phyloP scores from a whole-genome alignment of 23 tunicate species.

The Phallusia fumigata region DNA sequence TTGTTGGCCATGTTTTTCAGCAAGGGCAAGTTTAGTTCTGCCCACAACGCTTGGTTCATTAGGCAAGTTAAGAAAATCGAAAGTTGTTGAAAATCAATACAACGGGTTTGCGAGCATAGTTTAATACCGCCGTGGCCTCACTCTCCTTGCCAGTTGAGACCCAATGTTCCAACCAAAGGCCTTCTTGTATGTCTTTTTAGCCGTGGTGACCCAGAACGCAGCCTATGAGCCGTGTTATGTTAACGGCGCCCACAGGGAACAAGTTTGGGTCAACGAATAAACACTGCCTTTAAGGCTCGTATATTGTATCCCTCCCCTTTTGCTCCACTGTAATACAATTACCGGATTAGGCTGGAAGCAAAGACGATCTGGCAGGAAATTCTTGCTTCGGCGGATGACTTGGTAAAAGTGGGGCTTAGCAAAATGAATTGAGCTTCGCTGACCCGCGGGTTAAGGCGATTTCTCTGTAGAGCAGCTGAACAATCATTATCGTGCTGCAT shows the following conservation, averaged over 20 bases:
- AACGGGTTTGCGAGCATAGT: not conserved
- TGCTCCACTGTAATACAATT: conserved; percentile 3
- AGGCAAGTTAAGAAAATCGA: not conserved
- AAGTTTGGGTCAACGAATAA: conserved; percentile 8
- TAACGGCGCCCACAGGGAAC: not conserved
- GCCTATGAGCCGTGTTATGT: not conserved
- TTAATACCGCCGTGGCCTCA: not conserved
- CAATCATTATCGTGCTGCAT: not conserved
- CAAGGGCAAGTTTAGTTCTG: too few species aligned
- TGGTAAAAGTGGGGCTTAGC: not conserved
- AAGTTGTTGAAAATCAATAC: not conserved
- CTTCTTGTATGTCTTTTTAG: not conserved
- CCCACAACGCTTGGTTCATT: not conserved
- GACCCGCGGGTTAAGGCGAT: conserved; percentile 1
- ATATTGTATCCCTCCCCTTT: not conserved
- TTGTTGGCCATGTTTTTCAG: too few species aligned
- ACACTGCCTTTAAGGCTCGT: not conserved
- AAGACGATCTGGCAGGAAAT: not conserved
- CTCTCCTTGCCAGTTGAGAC: not conserved
- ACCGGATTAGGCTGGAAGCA: conserved; percentile 3
- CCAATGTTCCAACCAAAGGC: not conserved
- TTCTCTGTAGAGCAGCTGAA: not conserved
- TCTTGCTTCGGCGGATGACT: not conserved
- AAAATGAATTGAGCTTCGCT: not conserved
- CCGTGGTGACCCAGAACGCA: not conserved